Base-by-base conservation (phyloP, 2,888 invertebrate genomes). In the Diplolepis rosae region DNA sequence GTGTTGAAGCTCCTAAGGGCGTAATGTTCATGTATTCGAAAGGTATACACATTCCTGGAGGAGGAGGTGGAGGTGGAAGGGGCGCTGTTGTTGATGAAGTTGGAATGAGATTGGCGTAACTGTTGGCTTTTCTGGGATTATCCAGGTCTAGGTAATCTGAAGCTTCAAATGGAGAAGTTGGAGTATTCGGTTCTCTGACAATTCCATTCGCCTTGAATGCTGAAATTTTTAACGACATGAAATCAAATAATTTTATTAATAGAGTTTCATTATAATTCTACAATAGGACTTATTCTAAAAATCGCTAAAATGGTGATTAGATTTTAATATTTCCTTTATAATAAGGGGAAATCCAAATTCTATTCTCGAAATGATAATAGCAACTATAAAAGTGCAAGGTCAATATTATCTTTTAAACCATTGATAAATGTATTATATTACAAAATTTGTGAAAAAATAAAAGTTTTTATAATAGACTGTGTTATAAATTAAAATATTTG, bases 31-130 rank as follows among this genome's bases (percentile, higher is more conserved):
- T 81, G 78, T 85, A 87, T 30, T 84, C 78, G 39, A 83, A 81
- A 22, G 86, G 85, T 54, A 87, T 82, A 68, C 85, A 86, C 81
- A 86, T 85, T 32, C 87, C 85, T 6, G 85, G 81, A 0, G 86
- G 82, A 4, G 82, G 81, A 6, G 80, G 73, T 3, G 81, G 80
- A 9, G 74, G 68, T 4, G 70, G 18, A 2, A 70, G 74, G 5
- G 79, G 77, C n/a, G 74, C 72, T 18, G 80, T 48, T 1, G 75
- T 51, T 22, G 74, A 72, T n/a, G 80, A 52, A 1, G 74, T 45
- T 9, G 81, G 82, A 1, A 80, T 78, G 1, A 82, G 50, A 65
- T 84, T 83, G 0, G 81, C 78, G 65, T 83, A 84, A 71, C 77
- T 83, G 39, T 72, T 71, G 28, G 65, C 22, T n/a, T 76, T 75